Evolutionary conservation across 2,888 invertebrate genomes (phyloP), one percentile per base, ranked within the genome.

Genomic region (Pseudococcus jackbeardsleyi): DNA sequence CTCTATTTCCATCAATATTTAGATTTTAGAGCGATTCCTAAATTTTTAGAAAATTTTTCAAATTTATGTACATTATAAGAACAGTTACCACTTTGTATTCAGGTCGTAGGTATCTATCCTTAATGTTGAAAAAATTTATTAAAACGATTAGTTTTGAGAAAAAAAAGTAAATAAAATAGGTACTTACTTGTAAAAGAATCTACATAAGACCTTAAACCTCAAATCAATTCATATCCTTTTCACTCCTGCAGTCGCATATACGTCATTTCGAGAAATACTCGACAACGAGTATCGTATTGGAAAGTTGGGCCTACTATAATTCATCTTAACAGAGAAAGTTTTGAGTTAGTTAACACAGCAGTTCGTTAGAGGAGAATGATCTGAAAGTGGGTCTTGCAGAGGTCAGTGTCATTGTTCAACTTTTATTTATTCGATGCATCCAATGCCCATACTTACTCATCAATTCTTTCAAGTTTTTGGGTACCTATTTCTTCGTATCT

Each of bases 351-450:
- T 46, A 82, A 82, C 79, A 46, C 79, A 46, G 19, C 79, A 46
- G 19, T 46, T 46, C 42, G 39, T 82, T 82, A 46, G 33, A 42
- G 79, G 19, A 22, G 79, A 82, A 82, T 82, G 9, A 82, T 46
- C 79, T 19, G 79, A 82, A 82, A 82, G 79, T 82, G 46, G 79
- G 79, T 82, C 79, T 82, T 46, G 46, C 17, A 82, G 79, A 82
- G 79, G 79, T 82, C 79, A 82, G 46, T 82, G 79, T 82, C 79
- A 82, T 33, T 82, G 46, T 82, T 82, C 79, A 82, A 82, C 46
- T 82, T 82, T 46, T 82, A 82, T 46, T 82, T 46, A 15, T 72
- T 26, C 7, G n/a, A 42, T 42, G 42, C 9, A 9, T 9, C 42
- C 42, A 8, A 42, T 42, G n/a, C 26, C 5, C 1, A 26, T 26